These are phyloP conservation scores for Pollenia amentaria DNA, from an alignment of 2,888 invertebrate genomes.

Conservation along the genomic window DNA sequence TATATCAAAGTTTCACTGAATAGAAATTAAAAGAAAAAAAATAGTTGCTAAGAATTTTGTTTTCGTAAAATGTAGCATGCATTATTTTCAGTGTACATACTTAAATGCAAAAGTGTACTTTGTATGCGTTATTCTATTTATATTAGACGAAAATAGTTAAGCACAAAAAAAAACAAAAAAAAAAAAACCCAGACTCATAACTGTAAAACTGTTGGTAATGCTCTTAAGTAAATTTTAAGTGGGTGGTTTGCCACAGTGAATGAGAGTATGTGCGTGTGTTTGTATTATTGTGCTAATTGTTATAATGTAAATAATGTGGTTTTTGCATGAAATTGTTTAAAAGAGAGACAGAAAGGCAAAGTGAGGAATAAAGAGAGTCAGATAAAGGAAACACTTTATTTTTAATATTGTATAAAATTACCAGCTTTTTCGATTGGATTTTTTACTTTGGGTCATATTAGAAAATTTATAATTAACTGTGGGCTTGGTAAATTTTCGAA, in stretches of 20 bases:
- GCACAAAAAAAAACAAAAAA: background rate
- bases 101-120: background rate
- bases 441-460: background rate
- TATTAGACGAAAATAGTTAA: constrained; percentile 17
- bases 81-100: no score
- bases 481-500: background rate
- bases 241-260: constrained; percentile 1
- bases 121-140: constrained; percentile 18
- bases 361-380: background rate
- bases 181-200: constrained; percentile 46
- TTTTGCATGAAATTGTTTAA: background rate
- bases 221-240: constrained; percentile 41
- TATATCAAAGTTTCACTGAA: no score
- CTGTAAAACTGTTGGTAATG: constrained; percentile 23
- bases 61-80: no score
- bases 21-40: no score
- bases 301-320: constrained; percentile 57
- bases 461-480: constrained; percentile 1
- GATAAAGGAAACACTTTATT: background rate
- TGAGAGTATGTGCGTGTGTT: background rate
- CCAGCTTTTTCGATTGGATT: background rate
- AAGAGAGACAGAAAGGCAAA: background rate
- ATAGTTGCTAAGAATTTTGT: no score
- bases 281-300: constrained; percentile 42
- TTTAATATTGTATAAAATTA: background rate